These are phyloP conservation scores for Brachionus paranguensis DNA, from an alignment of 1,140 invertebrate species.

Conservation along the genomic window DNA sequence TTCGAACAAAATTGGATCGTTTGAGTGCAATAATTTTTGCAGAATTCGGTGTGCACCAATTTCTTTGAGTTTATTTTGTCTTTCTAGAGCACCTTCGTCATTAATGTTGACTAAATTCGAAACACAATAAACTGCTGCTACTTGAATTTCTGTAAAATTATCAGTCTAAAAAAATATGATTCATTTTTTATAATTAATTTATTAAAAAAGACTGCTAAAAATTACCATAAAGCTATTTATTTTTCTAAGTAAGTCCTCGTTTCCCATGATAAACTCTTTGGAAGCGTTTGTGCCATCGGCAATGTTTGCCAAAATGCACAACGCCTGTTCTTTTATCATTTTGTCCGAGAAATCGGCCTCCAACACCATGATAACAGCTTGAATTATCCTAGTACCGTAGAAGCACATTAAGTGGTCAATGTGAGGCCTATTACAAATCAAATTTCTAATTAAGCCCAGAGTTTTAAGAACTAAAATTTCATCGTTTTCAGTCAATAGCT, in stretches of 20 bases:
- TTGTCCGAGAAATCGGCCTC: neutral
- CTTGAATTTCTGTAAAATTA: conserved; percentile 25
- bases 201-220: neutral
- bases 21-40: conserved; percentile 32
- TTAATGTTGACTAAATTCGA: conserved; percentile 1
- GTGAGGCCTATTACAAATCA: conserved; percentile 28
- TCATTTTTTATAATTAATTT: too few species aligned
- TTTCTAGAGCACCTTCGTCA: conserved; percentile 22
- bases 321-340: conserved; percentile 26
- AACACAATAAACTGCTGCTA: conserved; percentile 29
- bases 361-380: conserved; percentile 36
- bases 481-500: conserved; percentile 23
- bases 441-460: conserved; percentile 19
- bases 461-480: conserved; percentile 29
- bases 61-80: conserved; percentile 33
- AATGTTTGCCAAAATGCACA: conserved; percentile 37
- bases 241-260: conserved; percentile 34
- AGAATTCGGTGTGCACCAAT: conserved; percentile 32
- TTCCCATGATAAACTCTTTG: conserved; percentile 34
- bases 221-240: conserved; percentile 29
- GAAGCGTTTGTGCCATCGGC: neutral
- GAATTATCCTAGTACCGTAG: conserved; percentile 26
- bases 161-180: neutral
- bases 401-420: conserved; percentile 34
- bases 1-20: conserved; percentile 37